phyloP scores from a whole-genome alignment of 2,797 vertebrate genomes.

The Pseudocheirus occidentalis region DNA sequence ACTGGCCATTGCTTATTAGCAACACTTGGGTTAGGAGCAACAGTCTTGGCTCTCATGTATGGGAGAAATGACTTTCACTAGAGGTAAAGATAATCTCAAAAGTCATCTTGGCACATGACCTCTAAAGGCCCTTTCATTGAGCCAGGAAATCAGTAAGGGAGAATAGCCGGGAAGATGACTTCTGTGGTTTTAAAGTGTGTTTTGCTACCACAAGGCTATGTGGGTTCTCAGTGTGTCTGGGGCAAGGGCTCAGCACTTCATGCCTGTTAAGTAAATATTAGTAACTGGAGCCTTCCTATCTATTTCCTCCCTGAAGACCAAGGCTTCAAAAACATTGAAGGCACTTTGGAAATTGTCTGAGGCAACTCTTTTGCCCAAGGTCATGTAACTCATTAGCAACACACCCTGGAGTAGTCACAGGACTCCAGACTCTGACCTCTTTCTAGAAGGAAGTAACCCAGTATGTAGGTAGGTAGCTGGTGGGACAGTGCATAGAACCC shows the following conservation, averaged over 20 bases:
- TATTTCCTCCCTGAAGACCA: neutral
- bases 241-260: neutral
- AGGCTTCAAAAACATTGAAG: neutral
- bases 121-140: slow-evolving; percentile 22
- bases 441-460: neutral
- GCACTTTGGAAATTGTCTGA: neutral
- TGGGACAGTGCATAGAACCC: neutral
- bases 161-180: neutral
- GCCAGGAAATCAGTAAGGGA: slow-evolving; percentile 6
- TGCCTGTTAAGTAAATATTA: neutral
- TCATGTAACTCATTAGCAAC: neutral
- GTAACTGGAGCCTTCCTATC: neutral
- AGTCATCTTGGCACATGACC: neutral
- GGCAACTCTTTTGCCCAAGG: neutral
- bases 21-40: slow-evolving; percentile 32
- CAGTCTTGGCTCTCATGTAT: neutral
- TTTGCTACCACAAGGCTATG: neutral
- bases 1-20: neutral
- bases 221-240: neutral
- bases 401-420: neutral
- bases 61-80: slow-evolving; percentile 18
- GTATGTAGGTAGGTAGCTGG: neutral
- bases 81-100: neutral
- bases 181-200: neutral
- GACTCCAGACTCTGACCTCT: neutral